These are phyloP conservation scores for Agrochola circellaris DNA, from an alignment of 2,888 invertebrate genomes.

Conservation along the genomic window DNA sequence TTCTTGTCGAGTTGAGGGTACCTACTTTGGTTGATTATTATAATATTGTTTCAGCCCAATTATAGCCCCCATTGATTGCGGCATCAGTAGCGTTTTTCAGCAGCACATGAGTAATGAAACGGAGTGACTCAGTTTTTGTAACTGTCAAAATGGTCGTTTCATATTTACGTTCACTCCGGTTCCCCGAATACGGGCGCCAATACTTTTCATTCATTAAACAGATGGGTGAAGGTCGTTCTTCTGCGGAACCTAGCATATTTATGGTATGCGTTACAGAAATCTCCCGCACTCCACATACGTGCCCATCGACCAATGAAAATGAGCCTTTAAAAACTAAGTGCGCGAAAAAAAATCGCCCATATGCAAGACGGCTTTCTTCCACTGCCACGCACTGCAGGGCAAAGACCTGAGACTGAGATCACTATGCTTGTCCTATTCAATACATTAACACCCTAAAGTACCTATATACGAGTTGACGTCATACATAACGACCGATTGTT, in stretches of 20 bases:
- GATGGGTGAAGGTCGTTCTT: no score
- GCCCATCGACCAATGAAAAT: no score
- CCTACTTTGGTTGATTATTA: background rate
- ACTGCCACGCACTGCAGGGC: background rate
- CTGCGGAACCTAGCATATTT: no score
- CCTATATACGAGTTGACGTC: conserved; percentile 5
- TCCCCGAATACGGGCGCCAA: no score
- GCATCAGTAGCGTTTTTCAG: background rate
- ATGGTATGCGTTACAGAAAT: no score
- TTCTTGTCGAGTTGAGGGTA: background rate
- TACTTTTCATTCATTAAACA: no score
- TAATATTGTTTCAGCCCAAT: background rate
- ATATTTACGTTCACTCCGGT: no score
- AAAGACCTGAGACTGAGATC: background rate
- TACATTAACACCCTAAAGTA: background rate
- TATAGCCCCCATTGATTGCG: background rate
- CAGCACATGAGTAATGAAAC: background rate
- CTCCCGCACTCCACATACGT: no score
- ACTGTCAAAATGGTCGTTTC: background rate
- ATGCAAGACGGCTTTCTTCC: background rate
- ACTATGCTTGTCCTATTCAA: background rate
- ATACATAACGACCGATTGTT: conserved; percentile 37
- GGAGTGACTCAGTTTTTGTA: background rate
- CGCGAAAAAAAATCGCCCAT: no score
- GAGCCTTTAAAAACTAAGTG: background rate